Evolutionary conservation across 2,797 vertebrate genomes (phyloP).

Genomic region (Urophycis tenuis): DNA sequence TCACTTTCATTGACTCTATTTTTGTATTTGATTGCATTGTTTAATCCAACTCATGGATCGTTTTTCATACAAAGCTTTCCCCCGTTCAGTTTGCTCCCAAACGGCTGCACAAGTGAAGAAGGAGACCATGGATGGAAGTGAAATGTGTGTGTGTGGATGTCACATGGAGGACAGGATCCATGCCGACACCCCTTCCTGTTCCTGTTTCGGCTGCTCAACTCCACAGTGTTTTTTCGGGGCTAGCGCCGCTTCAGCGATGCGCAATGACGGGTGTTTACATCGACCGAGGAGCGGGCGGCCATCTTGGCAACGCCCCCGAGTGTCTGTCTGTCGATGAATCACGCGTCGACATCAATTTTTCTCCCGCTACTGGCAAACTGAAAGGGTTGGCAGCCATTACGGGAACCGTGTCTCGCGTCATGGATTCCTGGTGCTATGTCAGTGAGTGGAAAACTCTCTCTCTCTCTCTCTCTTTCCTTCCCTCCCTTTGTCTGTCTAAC

Average conservation of each 20-base stretch:
- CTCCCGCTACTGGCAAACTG: not conserved
- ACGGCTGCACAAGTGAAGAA: slow-evolving; percentile 27
- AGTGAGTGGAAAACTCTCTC: slow-evolving; percentile 35
- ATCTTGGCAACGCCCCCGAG: too few species aligned
- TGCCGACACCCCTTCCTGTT: slow-evolving; percentile 52
- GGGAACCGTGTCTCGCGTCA: slow-evolving; percentile 55
- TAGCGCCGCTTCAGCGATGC: slow-evolving; percentile 44
- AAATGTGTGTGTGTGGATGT: slow-evolving; percentile 53
- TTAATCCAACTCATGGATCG: not conserved
- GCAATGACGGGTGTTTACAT: not conserved
- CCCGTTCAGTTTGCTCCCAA: slow-evolving; percentile 9
- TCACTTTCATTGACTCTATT: not conserved
- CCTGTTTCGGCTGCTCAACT: slow-evolving; percentile 33
- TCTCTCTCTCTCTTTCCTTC: slow-evolving; percentile 18
- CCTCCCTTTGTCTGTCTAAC: slow-evolving; percentile 22
- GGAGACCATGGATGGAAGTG: slow-evolving; percentile 51
- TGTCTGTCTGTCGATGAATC: slow-evolving; percentile 13
- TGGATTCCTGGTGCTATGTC: slow-evolving; percentile 60
- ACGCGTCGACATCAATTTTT: not conserved
- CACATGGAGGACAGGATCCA: slow-evolving; percentile 51
- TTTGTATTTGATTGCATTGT: not conserved
- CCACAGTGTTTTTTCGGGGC: slow-evolving; percentile 33
- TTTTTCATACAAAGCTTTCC: not conserved
- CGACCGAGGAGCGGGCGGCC: not conserved
- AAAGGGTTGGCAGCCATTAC: slow-evolving; percentile 33